Evolutionary conservation across 2,113 vertebrate species (phyloP).

Genomic region (Alethe diademata): DNA sequence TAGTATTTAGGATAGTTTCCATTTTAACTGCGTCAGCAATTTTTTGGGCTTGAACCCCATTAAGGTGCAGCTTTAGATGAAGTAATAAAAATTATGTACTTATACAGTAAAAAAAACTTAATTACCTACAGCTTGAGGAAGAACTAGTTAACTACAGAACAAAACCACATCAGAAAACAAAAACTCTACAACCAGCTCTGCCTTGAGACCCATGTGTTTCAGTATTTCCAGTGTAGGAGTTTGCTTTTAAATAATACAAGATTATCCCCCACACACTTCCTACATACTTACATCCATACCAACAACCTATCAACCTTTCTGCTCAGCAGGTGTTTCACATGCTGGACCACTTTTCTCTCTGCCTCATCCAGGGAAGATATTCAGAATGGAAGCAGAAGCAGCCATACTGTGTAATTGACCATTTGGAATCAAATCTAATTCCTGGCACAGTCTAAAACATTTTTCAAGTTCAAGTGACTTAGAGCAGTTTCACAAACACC

Average conservation of each 20-base stretch:
- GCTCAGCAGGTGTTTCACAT: neutral
- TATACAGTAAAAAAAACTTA: neutral
- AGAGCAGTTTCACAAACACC: neutral
- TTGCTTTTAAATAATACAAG: neutral
- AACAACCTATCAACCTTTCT: neutral
- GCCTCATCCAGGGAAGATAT: neutral
- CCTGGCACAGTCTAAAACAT: neutral
- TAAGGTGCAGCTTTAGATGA: neutral
- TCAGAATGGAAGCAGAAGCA: neutral
- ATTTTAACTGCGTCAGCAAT: neutral
- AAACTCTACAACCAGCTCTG: neutral
- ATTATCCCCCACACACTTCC: neutral
- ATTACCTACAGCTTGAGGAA: neutral
- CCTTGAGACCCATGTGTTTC: neutral
- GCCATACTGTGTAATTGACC: neutral
- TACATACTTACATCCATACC: neutral
- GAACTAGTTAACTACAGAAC: neutral
- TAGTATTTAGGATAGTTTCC: neutral
- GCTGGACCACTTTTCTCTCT: neutral
- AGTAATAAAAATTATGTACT: neutral
- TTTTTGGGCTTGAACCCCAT: neutral
- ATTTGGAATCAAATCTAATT: neutral
- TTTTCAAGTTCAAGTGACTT: neutral
- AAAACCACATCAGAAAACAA: conserved; percentile 15
- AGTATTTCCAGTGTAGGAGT: neutral